Evolutionary conservation across 2,888 invertebrate genomes (phyloP), one percentile per base, ranked within the genome.

Genomic region (Urechis unicinctus): DNA sequence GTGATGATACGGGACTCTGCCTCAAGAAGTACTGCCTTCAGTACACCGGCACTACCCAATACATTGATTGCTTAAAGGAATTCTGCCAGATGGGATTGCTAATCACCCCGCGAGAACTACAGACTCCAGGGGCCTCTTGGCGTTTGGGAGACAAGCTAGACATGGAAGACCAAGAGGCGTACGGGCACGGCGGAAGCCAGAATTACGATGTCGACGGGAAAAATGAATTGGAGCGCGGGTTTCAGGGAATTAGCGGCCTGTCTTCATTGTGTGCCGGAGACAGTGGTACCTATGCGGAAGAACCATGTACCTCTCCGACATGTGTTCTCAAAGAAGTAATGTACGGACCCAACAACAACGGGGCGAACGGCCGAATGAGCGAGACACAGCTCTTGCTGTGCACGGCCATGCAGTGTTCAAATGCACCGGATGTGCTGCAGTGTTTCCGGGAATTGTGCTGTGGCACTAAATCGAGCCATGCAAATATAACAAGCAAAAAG

Each of bases 1-100:
- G 51, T n/a, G 57, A 57, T 45, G 57, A 57, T 45, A 22, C 53
- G 2, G 43, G 44, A 22, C 53, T 53, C 4, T 57, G 57, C 31
- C 53, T 57, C 31, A 44, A 49, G 53, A 53, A 53, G 43, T 57
- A 53, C 44, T 57, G 57, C 41, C 30, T 43, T 24, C 46, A 28
- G 21, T 43, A 50, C 24, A 28, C 21, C 22, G 26, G 29, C 17
- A 26, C 42, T 17, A 4, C 21, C 17, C 28, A 29, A 17, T 57
- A 57, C 53, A 36, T 48, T 43, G 42, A 53, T 29, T 57, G 57
- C 44, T 29, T 57, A 24, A 30, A 31, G 22, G 43, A 48, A 3
- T 49, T 36, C 57, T 57, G 57, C 45, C 57, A 48, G 26, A 26
- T 44, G 24, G 53, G 53, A 25, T 31, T 57, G 3, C 41, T 57